phyloP scores from a whole-genome alignment of 2,888 invertebrate genomes.

The Melitaea athalia region DNA sequence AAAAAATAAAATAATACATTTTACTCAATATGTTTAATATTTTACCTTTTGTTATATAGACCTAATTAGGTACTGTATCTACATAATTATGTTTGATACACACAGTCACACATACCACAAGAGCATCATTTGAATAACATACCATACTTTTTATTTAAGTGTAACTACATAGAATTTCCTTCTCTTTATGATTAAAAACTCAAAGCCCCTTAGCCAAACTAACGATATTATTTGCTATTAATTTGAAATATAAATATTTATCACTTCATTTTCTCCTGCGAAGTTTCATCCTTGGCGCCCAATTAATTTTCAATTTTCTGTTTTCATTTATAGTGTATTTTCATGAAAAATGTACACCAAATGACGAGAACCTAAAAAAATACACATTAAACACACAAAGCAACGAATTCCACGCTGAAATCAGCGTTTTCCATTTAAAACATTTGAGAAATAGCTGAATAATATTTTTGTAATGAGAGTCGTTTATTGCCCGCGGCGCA shows the following conservation, averaged over 20 bases:
- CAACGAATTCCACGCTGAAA: constrained; percentile 31
- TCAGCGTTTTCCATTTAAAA: constrained; percentile 45
- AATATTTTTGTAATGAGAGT: constrained; percentile 49
- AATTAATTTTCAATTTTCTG: not conserved
- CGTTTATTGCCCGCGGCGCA: constrained; percentile 46
- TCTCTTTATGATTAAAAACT: too few species aligned
- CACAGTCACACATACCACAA: too few species aligned
- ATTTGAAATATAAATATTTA: not conserved
- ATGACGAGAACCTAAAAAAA: not conserved
- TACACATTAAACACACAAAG: constrained; percentile 29
- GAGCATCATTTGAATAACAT: too few species aligned
- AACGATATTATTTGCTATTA: too few species aligned
- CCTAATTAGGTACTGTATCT: too few species aligned
- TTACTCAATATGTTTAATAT: too few species aligned
- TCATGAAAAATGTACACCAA: constrained; percentile 20
- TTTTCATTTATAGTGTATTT: not conserved
- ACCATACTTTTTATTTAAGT: too few species aligned
- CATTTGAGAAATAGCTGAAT: constrained; percentile 46
- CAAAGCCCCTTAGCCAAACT: too few species aligned
- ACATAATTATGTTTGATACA: too few species aligned
- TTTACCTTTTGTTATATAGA: too few species aligned
- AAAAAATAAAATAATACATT: too few species aligned
- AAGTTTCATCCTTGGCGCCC: not conserved
- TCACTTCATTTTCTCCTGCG: not conserved
- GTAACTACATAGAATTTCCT: too few species aligned